phyloP scores from a whole-genome alignment of 2,888 invertebrate genomes.

The Elmis aenea region DNA sequence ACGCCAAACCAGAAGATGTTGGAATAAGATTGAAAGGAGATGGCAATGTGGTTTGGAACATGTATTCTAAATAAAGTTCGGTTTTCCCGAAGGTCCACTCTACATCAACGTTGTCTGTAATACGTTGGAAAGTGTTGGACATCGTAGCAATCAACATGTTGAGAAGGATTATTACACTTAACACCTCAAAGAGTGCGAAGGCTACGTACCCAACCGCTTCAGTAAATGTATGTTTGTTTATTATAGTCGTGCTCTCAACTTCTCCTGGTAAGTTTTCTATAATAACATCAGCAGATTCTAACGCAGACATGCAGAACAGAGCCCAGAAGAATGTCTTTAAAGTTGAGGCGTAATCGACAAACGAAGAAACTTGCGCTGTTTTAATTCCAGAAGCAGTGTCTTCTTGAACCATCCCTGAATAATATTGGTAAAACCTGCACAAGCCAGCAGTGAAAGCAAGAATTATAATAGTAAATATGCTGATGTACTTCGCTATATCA shows the following conservation, averaged over 20 bases:
- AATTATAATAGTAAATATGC: conserved; percentile 57
- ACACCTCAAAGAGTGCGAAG: conserved; percentile 64
- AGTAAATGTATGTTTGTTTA: conserved; percentile 57
- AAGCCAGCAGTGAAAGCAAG: conserved; percentile 58
- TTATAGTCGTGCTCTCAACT: conserved; percentile 45
- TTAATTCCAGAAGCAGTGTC: conserved; percentile 55
- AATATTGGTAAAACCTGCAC: conserved; percentile 60
- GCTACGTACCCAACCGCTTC: conserved; percentile 64
- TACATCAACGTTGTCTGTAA: conserved; percentile 62
- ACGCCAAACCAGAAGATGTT: conserved; percentile 50
- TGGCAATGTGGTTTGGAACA: conserved; percentile 63
- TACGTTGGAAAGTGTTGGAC: conserved; percentile 69
- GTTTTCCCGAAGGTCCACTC: conserved; percentile 76
- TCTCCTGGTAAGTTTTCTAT: conserved; percentile 55
- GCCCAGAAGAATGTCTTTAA: conserved; percentile 67
- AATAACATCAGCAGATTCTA: conserved; percentile 61
- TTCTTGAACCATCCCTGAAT: conserved; percentile 57
- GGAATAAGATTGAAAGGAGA: conserved; percentile 70
- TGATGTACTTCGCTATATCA: conserved; percentile 60
- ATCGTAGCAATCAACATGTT: conserved; percentile 79
- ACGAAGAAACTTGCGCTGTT: conserved; percentile 52
- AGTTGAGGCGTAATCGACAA: conserved; percentile 55
- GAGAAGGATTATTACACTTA: conserved; percentile 65
- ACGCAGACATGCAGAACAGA: conserved; percentile 61
- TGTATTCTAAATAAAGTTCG: conserved; percentile 67